Conservation (phyloP, 2,113 vertebrate species). For the Lethenteron camtschaticum region DNA sequence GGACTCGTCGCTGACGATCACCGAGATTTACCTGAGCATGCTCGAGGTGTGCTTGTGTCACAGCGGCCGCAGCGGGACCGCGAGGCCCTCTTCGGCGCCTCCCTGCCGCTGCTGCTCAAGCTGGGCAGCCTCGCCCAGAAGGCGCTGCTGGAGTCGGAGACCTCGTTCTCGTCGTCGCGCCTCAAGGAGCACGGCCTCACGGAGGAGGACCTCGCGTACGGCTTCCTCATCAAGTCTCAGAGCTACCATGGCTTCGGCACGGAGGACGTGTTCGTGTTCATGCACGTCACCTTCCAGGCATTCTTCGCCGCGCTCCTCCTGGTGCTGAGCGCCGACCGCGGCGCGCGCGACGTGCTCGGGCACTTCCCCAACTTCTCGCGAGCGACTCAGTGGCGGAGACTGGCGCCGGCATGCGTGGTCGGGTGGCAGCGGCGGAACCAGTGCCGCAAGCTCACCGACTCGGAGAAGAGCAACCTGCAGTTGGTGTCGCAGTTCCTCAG, state of each 20-base stretch:
- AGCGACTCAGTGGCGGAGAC: too few relatives aligned
- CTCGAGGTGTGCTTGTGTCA: slow-evolving; percentile 31
- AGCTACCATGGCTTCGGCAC: slow-evolving; percentile 13
- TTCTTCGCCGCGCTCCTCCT: slow-evolving; percentile 45
- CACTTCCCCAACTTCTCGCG: slow-evolving; percentile 2
- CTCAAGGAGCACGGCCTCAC: slow-evolving; percentile 23
- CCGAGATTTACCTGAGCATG: slow-evolving; percentile 44
- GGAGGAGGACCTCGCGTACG: slow-evolving; percentile 27
- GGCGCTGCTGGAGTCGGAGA: slow-evolving; percentile 27
- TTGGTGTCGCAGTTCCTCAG: slow-evolving; percentile 2
- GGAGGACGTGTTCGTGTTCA: slow-evolving; percentile 25
- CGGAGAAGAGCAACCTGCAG: slow-evolving; percentile 1
- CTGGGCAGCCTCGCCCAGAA: slow-evolving; percentile 33
- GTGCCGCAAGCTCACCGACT: not conserved
- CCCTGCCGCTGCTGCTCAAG: slow-evolving; percentile 19
- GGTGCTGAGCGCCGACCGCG: slow-evolving; percentile 12
- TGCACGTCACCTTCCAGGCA: slow-evolving; percentile 50
- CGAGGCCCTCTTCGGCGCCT: slow-evolving; percentile 18
- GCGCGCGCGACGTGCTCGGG: not conserved
- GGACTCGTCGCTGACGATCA: slow-evolving; percentile 28
- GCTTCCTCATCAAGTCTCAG: slow-evolving; percentile 29
- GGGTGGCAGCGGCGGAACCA: too few relatives aligned
- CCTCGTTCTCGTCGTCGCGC: slow-evolving; percentile 30
- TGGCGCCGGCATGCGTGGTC: too few relatives aligned
- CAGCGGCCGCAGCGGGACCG: not conserved